Conservation (phyloP, 2,888 invertebrate genomes). For the Agrilus cyanescens region DNA sequence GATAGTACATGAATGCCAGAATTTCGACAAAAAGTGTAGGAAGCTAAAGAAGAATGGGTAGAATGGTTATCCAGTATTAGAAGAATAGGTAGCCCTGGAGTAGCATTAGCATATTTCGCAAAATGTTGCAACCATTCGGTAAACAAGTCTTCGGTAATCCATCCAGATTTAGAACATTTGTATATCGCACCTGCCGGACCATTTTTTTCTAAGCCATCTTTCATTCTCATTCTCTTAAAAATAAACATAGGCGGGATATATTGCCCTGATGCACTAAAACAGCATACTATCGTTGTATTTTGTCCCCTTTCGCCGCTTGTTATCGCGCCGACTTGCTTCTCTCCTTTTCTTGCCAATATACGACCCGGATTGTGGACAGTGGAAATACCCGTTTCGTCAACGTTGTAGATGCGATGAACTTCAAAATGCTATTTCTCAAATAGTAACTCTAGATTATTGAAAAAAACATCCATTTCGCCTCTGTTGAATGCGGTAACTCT, state of each 20-base stretch:
- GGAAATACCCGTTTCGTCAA: constrained; percentile 4
- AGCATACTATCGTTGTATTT: constrained; percentile 11
- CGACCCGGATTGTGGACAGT: constrained; percentile 7
- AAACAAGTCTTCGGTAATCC: constrained; percentile 15
- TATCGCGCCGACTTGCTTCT: constrained; percentile 12
- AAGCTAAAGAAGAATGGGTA: constrained; percentile 9
- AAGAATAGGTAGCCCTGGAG: constrained; percentile 1
- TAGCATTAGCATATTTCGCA: not conserved
- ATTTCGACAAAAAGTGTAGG: constrained; percentile 11
- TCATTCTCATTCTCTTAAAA: constrained; percentile 10
- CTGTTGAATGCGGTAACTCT: constrained; percentile 9
- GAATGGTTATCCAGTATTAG: constrained; percentile 11
- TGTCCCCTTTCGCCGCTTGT: constrained; percentile 12
- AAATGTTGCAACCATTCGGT: constrained; percentile 14
- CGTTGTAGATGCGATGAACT: constrained; percentile 5
- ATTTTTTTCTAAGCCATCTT: constrained; percentile 2
- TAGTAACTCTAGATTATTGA: constrained; percentile 8
- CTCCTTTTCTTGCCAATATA: constrained; percentile 10
- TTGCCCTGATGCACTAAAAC: constrained; percentile 11
- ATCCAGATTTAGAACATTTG: constrained; percentile 11
- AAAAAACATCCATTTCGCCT: constrained; percentile 6
- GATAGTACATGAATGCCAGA: constrained; percentile 6
- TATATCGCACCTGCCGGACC: constrained; percentile 12
- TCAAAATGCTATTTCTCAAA: constrained; percentile 6
- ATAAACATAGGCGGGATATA: constrained; percentile 15